These are phyloP conservation scores for Myotis lucifugus DNA, from an alignment of 2,113 vertebrate genomes.

Conservation along the genomic window DNA sequence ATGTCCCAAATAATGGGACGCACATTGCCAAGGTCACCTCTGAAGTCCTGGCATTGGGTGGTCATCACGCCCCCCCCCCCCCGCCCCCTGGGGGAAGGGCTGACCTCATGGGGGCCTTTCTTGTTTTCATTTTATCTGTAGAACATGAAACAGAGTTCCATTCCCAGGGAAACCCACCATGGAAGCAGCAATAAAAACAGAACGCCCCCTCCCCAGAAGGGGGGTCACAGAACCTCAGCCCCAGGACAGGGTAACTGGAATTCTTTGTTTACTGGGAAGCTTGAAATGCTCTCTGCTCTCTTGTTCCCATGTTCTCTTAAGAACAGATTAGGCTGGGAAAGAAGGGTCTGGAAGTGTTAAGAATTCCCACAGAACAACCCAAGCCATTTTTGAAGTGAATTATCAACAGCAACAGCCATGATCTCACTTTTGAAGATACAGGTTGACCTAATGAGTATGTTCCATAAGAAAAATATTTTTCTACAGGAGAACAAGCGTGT, in stretches of 20 bases:
- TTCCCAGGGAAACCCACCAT: conserved; percentile 47
- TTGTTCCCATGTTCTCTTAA: neutral
- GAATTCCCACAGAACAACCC: neutral
- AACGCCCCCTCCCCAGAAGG: neutral
- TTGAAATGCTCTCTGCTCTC: neutral
- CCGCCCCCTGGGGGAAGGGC: neutral
- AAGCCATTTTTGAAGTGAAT: neutral
- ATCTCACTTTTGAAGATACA: neutral
- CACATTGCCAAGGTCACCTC: no score
- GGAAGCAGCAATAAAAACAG: conserved; percentile 57
- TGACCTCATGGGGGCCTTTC: neutral
- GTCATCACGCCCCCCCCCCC: neutral
- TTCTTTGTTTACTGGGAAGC: conserved; percentile 29
- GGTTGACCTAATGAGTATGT: neutral
- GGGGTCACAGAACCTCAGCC: neutral
- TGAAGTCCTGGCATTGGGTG: neutral
- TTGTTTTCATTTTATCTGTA: conserved; percentile 53
- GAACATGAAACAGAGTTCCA: conserved; percentile 26
- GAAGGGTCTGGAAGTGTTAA: neutral
- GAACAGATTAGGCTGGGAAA: neutral
- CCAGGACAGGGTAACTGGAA: neutral
- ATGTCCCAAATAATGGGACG: neutral
- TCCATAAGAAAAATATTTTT: neutral
- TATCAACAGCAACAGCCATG: neutral
- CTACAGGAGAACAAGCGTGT: neutral